A percentile compares a stretch with the other conserved stretches of the same genome.
These are phyloP conservation scores for Lates calcarifer DNA, from an alignment of 2,113 vertebrate genomes.

Conservation along the genomic window DNA sequence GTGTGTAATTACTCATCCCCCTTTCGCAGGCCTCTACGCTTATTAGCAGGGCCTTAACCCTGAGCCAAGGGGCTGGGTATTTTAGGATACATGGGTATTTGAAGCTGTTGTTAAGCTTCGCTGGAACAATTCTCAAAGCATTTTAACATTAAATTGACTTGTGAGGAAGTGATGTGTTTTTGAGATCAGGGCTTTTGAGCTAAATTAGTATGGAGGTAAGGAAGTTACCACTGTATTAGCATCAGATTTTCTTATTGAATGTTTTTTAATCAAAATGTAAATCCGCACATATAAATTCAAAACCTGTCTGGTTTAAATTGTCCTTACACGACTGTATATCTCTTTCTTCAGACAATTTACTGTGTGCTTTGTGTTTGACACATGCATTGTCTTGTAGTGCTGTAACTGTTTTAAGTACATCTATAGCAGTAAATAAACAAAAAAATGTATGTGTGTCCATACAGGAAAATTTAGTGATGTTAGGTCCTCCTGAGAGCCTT, in stretches of 20 bases:
- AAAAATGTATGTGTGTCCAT: neutral
- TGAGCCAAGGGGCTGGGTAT: constrained; percentile 47
- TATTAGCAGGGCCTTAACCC: constrained; percentile 52
- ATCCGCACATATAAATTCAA: neutral
- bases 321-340: neutral
- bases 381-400: neutral
- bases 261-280: neutral
- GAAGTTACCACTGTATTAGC: neutral
- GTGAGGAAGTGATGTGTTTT: neutral
- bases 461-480: neutral
- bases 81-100: constrained; percentile 51
- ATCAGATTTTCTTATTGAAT: neutral
- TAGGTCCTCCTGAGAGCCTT: neutral
- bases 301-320: neutral
- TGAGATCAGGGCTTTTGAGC: constrained; percentile 1
- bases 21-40: constrained; percentile 55
- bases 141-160: constrained; percentile 18
- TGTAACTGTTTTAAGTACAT: neutral
- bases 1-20: constrained; percentile 64
- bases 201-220: neutral
- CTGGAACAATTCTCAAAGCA: constrained; percentile 19
- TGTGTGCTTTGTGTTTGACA: neutral
- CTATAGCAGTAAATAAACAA: no score
- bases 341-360: neutral
- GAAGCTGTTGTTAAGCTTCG: constrained; percentile 19